phyloP scores from a whole-genome alignment of 2,888 invertebrate species.

The Scelioninae gen. 1 region DNA sequence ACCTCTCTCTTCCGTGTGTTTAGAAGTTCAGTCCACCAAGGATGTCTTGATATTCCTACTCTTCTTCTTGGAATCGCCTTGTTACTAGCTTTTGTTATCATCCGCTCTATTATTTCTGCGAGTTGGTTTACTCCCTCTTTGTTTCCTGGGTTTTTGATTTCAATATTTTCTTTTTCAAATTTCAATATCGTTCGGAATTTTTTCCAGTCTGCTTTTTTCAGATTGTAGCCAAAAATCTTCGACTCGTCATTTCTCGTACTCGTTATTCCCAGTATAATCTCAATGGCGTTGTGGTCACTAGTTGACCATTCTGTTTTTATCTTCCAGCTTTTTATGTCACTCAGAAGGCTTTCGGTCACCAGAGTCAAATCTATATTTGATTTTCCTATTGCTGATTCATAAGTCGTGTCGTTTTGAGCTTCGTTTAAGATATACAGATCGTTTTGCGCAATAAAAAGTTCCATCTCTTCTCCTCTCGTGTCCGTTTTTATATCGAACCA shows the following conservation, averaged over 20 bases:
- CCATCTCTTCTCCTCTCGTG: background rate
- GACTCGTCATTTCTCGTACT: background rate
- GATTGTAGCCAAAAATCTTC: background rate
- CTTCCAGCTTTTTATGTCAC: conserved; percentile 17
- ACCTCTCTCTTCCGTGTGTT: background rate
- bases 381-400: background rate
- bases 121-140: background rate
- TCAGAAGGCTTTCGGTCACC: conserved; percentile 6
- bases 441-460: background rate
- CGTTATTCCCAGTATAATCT: background rate
- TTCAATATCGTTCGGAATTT: conserved; percentile 3
- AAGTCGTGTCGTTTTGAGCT: background rate
- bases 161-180: background rate
- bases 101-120: background rate
- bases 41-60: background rate
- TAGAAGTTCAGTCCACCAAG: conserved; percentile 39
- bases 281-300: conserved; percentile 51
- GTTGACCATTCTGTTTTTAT: conserved; percentile 1
- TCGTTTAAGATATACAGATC: background rate
- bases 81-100: conserved; percentile 1
- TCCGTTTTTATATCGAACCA: background rate
- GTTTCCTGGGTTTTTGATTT: background rate
- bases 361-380: conserved; percentile 47
- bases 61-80: conserved; percentile 13
- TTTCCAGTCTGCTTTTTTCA: conserved; percentile 39